Conservation (phyloP, 2,113 vertebrate genomes). For the Rhabdornis inornatus region DNA sequence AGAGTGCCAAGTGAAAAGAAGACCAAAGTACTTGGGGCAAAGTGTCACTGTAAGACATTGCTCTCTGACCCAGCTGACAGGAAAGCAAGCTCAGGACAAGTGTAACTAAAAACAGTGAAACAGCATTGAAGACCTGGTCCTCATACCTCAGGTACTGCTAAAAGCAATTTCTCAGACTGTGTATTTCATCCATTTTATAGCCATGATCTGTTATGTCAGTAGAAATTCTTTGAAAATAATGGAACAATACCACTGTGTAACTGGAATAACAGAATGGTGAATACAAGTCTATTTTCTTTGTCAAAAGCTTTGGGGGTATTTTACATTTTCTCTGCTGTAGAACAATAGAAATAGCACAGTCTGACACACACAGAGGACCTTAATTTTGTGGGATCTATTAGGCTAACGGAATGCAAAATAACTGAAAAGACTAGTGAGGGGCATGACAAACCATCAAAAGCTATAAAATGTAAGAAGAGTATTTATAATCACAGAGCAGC, state of each 20-base stretch:
- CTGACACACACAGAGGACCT: background rate
- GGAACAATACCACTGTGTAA: background rate
- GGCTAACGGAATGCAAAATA: background rate
- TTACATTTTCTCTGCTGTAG: background rate
- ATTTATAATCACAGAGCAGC: background rate
- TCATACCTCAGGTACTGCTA: background rate
- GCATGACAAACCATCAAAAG: background rate
- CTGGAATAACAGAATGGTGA: background rate
- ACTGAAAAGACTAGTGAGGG: background rate
- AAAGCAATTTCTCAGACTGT: background rate
- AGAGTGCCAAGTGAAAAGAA: conserved; percentile 4
- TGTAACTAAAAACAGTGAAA: background rate
- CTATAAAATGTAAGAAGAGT: background rate
- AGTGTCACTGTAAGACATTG: background rate
- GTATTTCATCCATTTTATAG: background rate
- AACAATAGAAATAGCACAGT: background rate
- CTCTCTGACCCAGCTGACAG: background rate
- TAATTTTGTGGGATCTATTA: background rate
- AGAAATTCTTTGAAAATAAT: background rate
- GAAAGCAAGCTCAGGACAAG: background rate
- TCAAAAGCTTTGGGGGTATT: background rate
- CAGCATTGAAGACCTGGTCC: background rate
- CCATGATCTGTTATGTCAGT: background rate
- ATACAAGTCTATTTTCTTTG: background rate
- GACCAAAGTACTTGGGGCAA: background rate